Base-by-base conservation (phyloP, 2,888 invertebrate genomes). In the Drosophila borealis region DNA sequence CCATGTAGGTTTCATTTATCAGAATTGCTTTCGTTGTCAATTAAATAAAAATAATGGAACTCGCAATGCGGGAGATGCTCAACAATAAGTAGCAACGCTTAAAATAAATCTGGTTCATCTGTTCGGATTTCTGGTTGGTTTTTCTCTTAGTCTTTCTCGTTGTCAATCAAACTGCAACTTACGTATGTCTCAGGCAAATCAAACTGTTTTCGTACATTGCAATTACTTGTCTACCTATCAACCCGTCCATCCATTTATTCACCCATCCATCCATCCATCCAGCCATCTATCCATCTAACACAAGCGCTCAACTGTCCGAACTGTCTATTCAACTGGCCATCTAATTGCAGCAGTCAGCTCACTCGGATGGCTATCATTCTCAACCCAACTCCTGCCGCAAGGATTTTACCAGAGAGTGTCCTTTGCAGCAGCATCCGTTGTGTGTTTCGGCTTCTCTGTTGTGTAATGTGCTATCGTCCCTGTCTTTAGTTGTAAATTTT, bases 401-500 rank as follows among this genome's bases (percentile, higher is more conserved):
- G 34, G 17, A 45, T 41, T 56, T 17, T 25, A 41, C 4, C 49
- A 17, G 61, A 48, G 54, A 72, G 46, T 78, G 78, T 80, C 70
- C 81, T 80, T 69, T 75, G 49, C 67, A 48, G 14, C 56, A 48
- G 48, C 60, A 49, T 64, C 46, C 53, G 21, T 46, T 55, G 34
- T 19, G 29, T 41, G 62, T 46, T 57, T 64, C 39, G 25, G 29
- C 39, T 67, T 44, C 44, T 54, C 36, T 51, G 21, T 34, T 42
- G 21, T 36, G 39, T 59, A 4, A 19, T 17, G 25, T 63, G 21
- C 39, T 29, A 21, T 53, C 51, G 41, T 63, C 62, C 57, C 54
- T 65, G 68, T 48, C 68, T 76, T 74, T 74, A 61, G 76, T 74
- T 81, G 74, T 82, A 79, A 77, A 81, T 82, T 82, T 77, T 72